Evolutionary conservation across 2,888 invertebrate genomes (phyloP).

Genomic region (Cantharis nigra): DNA sequence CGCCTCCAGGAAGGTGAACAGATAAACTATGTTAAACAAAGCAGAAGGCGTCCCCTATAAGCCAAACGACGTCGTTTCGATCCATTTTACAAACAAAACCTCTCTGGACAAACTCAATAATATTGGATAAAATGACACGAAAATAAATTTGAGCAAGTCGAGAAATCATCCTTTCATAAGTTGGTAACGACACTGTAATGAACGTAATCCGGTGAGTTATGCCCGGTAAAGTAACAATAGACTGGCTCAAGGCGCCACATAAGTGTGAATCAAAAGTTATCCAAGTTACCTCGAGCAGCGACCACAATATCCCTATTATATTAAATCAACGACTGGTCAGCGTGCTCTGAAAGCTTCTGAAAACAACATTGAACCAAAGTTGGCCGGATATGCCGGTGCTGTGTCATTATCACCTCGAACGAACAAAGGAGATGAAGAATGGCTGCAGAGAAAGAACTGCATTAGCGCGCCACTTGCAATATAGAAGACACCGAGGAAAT

Average conservation of each 20-base stretch:
- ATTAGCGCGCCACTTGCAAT: conserved; percentile 48
- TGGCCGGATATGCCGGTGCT: conserved; percentile 54
- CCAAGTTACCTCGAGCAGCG: conserved; percentile 50
- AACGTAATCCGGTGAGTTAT: conserved; percentile 39
- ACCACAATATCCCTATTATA: conserved; percentile 54
- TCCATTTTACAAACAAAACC: not conserved
- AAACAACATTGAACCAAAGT: conserved; percentile 51
- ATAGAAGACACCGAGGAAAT: conserved; percentile 25
- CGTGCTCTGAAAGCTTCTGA: conserved; percentile 43
- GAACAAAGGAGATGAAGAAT: conserved; percentile 54
- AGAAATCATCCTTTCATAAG: not conserved
- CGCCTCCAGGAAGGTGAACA: conserved; percentile 21
- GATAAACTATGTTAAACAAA: conserved; percentile 23
- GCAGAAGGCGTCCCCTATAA: conserved; percentile 19
- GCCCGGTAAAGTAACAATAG: conserved; percentile 40
- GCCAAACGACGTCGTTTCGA: conserved; percentile 1
- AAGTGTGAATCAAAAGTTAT: conserved; percentile 50
- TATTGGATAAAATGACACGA: conserved; percentile 4
- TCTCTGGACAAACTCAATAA: not conserved
- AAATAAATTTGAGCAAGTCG: conserved; percentile 4
- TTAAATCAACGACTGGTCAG: conserved; percentile 46
- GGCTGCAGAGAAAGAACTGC: conserved; percentile 54
- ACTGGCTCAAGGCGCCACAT: conserved; percentile 48
- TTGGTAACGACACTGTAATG: conserved; percentile 28
- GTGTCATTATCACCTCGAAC: conserved; percentile 55